These are phyloP conservation scores for Acleris holmiana DNA, from an alignment of 2,888 invertebrate species.

Conservation along the genomic window DNA sequence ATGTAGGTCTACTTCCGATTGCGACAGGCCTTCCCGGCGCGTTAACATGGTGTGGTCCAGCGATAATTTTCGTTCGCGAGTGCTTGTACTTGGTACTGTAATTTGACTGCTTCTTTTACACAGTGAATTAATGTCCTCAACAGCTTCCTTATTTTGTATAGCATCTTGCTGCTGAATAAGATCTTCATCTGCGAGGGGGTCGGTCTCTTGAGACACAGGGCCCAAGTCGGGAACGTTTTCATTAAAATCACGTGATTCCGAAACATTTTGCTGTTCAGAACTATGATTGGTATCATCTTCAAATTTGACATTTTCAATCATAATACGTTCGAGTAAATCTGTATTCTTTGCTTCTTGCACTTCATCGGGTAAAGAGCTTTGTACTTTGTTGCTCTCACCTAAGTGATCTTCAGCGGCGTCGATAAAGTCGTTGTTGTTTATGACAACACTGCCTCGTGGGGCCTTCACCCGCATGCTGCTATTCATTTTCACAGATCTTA, in stretches of 20 bases:
- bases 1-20: constrained; percentile 74
- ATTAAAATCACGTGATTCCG: constrained; percentile 26
- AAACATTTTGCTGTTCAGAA: constrained; percentile 38
- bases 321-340: constrained; percentile 37
- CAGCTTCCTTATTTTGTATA: constrained; percentile 2
- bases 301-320: neutral
- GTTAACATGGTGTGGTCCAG: constrained; percentile 69
- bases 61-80: constrained; percentile 68
- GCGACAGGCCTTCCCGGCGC: constrained; percentile 66
- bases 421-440: constrained; percentile 67
- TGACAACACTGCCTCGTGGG: constrained; percentile 68
- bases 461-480: constrained; percentile 73
- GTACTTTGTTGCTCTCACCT: constrained; percentile 44
- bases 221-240: constrained; percentile 27
- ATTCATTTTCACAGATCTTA: constrained; percentile 75
- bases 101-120: constrained; percentile 9
- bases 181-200: neutral
- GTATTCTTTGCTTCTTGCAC: constrained; percentile 61
- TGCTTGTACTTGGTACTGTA: neutral
- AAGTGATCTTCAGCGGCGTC: constrained; percentile 61
- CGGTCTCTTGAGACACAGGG: neutral
- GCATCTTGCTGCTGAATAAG: neutral
- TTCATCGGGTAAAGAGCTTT: constrained; percentile 7
- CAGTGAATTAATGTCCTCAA: neutral
- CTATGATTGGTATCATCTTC: constrained; percentile 39